Evolutionary conservation across 2,113 vertebrate species (phyloP).

Genomic region (Mormyrus lacerda): DNA sequence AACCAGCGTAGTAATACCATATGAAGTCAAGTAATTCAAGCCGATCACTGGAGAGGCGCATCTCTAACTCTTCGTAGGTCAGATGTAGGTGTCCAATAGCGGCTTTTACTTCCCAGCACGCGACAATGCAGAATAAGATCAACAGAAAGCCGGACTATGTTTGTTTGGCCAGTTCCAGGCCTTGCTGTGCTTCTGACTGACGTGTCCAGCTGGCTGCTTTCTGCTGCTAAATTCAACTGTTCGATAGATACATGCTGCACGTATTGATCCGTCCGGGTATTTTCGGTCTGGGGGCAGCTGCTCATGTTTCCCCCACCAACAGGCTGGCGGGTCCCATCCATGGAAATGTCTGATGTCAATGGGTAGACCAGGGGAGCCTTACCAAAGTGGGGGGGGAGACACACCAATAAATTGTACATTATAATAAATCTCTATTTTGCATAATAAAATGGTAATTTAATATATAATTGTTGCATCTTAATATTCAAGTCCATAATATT

Average conservation of each 20-base stretch:
- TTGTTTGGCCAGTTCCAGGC: neutral
- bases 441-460: neutral
- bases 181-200: constrained; percentile 15
- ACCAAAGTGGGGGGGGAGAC: neutral
- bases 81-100: neutral
- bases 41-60: neutral
- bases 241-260: constrained; percentile 53
- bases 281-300: constrained; percentile 48
- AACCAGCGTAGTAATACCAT: neutral
- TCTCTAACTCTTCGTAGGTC: neutral
- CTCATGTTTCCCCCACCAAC: neutral
- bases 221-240: constrained; percentile 32
- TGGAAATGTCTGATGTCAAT: neutral
- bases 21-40: neutral
- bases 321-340: neutral
- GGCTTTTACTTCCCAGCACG: neutral
- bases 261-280: constrained; percentile 58
- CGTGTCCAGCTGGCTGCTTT: constrained; percentile 36
- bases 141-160: neutral
- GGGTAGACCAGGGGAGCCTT: neutral
- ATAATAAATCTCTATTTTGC: neutral
- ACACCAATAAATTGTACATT: neutral
- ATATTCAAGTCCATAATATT: neutral
- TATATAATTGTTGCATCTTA: neutral
- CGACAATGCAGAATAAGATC: neutral